Percentiles rank a stretch among this genome's conserved stretches.
Evolutionary conservation across 2,888 invertebrate species (phyloP).

Genomic region (Ormyrus labotus): DNA sequence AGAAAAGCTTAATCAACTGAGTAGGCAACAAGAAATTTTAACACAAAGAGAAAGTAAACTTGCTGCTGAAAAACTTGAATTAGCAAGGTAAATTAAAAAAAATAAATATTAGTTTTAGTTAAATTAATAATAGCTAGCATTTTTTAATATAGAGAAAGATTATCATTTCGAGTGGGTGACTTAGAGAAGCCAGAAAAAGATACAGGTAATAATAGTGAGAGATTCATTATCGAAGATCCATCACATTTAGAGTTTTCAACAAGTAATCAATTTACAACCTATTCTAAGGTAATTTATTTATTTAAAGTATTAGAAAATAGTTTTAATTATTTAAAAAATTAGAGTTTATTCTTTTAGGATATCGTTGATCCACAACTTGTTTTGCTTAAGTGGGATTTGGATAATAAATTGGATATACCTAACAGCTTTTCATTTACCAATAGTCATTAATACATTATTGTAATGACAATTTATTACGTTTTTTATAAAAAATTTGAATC

Average conservation of each 20-base stretch:
- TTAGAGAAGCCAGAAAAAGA: conserved; percentile 67
- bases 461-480: neutral
- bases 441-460: conserved; percentile 23
- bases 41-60: conserved; percentile 68
- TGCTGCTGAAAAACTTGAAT: conserved; percentile 65
- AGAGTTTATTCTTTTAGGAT: conserved; percentile 61
- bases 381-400: conserved; percentile 66
- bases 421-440: conserved; percentile 13
- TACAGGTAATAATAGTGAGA: neutral
- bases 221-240: conserved; percentile 27
- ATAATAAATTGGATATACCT: conserved; percentile 61
- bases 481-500: neutral
- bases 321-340: too few relatives aligned
- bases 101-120: conserved; percentile 26
- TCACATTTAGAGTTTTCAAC: conserved; percentile 49
- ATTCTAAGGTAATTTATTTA: conserved; percentile 59
- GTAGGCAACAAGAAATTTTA: conserved; percentile 66
- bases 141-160: conserved; percentile 61
- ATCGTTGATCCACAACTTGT: conserved; percentile 68
- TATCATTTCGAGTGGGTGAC: conserved; percentile 61
- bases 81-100: conserved; percentile 65
- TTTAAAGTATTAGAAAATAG: neutral
- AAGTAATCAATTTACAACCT: conserved; percentile 56
- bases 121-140: neutral
- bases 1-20: conserved; percentile 64